Base-by-base conservation (phyloP, 2,888 invertebrate genomes). In the Parnassius glacialis region DNA sequence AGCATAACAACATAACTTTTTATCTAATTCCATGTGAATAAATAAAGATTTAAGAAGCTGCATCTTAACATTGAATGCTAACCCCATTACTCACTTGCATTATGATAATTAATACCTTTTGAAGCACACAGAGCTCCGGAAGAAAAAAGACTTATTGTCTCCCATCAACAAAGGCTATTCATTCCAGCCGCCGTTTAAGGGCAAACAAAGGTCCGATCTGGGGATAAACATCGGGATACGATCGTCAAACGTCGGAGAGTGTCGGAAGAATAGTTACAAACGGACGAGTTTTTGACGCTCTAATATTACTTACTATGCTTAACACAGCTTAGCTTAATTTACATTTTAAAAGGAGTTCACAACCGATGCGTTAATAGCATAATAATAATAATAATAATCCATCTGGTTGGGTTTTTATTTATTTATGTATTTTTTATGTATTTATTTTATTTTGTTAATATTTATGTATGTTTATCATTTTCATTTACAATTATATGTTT, bases 101-200 rank as follows among this genome's bases (percentile, higher is more conserved):
- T 87, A 87, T 87, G 83, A 75, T 87, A 85, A 87, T 86, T 84
- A 79, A 79, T 81, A 76, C 84, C 80, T 78, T 83, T 76, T 72
- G 70, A 70, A 72, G 75, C 65, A 53, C 34, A 42, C 60, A 52
- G 64, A 64, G 65, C 57, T 66, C 45, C 59, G 59, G 69, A 70
- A 75, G 74, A 78, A 80, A 81, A 80, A 83, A 77, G 70, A 77
- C 75, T 71, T 71, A 79, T 78, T 79, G 80, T 83, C 76, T 79
- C 64, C 70, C 72, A 74, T 79, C 76, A 77, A 84, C 84, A 83
- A 85, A 79, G 79, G 82, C 76, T 77, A 83, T 84, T 85, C 76
- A 83, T 79, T 74, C 69, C 81, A 79, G 78, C 73, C 77, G 79
- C 90, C 87, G 80, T 85, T 84, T 89, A 89, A 80, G 90, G 90